A percentile compares a stretch with the other conserved stretches of the same genome.
Evolutionary conservation across 2,113 vertebrate species (phyloP).

Genomic region (Gallinago media): DNA sequence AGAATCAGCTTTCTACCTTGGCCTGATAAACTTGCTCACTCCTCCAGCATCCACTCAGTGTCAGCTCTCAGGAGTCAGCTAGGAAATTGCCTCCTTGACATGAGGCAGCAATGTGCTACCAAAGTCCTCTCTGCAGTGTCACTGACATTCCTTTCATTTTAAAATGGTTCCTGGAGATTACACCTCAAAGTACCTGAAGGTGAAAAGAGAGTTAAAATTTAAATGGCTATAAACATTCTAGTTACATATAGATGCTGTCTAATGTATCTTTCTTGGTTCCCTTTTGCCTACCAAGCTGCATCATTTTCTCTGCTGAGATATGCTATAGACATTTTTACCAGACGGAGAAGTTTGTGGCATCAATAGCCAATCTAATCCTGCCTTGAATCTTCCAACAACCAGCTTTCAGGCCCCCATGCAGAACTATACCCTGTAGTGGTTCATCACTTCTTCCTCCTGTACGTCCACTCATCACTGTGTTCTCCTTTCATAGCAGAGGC

Average conservation of each 20-base stretch:
- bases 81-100: conserved; percentile 30
- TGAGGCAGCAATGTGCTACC: neutral
- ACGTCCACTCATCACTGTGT: neutral
- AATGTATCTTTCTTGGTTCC: neutral
- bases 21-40: conserved; percentile 42
- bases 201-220: neutral
- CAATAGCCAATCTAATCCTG: neutral
- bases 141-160: neutral
- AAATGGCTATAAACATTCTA: neutral
- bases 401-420: neutral
- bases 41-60: conserved; percentile 7
- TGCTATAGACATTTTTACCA: neutral
- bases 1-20: conserved; percentile 38
- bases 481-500: neutral
- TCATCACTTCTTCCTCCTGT: neutral
- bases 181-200: neutral
- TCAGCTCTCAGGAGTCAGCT: neutral
- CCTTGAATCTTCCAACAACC: neutral
- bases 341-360: neutral
- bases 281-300: neutral
- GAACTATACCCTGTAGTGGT: neutral
- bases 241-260: neutral
- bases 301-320: neutral
- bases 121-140: neutral
- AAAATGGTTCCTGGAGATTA: neutral